These are phyloP conservation scores for Potamilus streckersoni DNA, from an alignment of 1,140 invertebrate species.

Conservation along the genomic window DNA sequence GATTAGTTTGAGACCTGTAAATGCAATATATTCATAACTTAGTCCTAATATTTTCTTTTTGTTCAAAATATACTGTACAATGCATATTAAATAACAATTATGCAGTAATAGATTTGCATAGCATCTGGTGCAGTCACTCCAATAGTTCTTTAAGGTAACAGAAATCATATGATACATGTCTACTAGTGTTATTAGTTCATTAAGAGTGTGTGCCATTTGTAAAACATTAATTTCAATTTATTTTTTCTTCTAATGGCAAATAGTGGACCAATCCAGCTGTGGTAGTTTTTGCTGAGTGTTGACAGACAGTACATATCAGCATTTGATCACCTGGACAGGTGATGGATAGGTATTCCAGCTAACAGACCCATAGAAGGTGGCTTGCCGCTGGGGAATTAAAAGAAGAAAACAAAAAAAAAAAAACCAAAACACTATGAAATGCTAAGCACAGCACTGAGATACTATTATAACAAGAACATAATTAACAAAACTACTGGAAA, in stretches of 20 bases:
- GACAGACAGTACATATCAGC: conserved; percentile 95
- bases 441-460: conserved; percentile 92
- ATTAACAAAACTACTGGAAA: conserved; percentile 94
- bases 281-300: conserved; percentile 96
- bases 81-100: too few relatives aligned
- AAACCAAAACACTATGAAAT: conserved; percentile 99
- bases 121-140: too few relatives aligned
- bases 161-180: too few relatives aligned
- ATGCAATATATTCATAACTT: too few relatives aligned
- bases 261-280: conserved; percentile 74
- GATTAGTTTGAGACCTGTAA: too few relatives aligned
- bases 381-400: conserved; percentile 94
- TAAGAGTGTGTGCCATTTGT: too few relatives aligned
- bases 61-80: too few relatives aligned
- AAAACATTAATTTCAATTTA: too few relatives aligned
- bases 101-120: too few relatives aligned
- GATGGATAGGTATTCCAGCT: conserved; percentile 99
- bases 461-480: conserved; percentile 99
- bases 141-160: too few relatives aligned
- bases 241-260: conserved; percentile 48
- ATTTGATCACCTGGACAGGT: conserved; percentile 98
- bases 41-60: too few relatives aligned
- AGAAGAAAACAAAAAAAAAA: conserved; percentile 97
- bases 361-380: conserved; percentile 97
- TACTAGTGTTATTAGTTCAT: too few relatives aligned